phyloP scores from a whole-genome alignment of 2,888 invertebrate genomes.

The Erynnis tages region DNA sequence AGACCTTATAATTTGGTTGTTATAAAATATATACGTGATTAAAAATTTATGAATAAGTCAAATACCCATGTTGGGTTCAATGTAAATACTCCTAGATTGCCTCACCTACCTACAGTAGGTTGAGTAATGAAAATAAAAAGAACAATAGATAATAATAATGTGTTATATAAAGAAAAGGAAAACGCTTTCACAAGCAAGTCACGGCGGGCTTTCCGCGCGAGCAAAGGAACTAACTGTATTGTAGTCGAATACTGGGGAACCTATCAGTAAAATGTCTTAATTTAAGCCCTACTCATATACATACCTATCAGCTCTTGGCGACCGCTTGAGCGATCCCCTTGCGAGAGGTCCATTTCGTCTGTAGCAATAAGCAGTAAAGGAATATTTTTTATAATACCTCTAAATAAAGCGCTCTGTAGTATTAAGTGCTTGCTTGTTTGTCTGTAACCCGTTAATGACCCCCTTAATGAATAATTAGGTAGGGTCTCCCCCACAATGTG shows the following conservation, averaged over 20 bases:
- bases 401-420: constrained; percentile 13
- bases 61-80: constrained; percentile 1
- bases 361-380: constrained; percentile 1
- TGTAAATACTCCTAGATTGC: constrained; percentile 8
- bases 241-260: constrained; percentile 26
- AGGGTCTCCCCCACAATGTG: too few relatives aligned
- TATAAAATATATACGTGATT: too few relatives aligned
- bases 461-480: too few relatives aligned
- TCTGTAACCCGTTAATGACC: too few relatives aligned
- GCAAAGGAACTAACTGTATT: constrained; percentile 26
- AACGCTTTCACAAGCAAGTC: constrained; percentile 24
- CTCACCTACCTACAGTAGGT: constrained; percentile 1
- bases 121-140: not conserved
- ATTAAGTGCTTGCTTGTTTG: constrained; percentile 8
- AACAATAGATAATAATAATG: constrained; percentile 7
- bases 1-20: too few relatives aligned
- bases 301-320: constrained; percentile 9
- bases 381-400: constrained; percentile 1
- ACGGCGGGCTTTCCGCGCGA: constrained; percentile 11
- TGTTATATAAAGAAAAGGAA: constrained; percentile 7
- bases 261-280: constrained; percentile 23
- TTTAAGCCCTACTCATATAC: constrained; percentile 8
- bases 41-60: too few relatives aligned
- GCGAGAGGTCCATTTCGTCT: constrained; percentile 8
- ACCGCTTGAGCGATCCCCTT: constrained; percentile 1